These are phyloP conservation scores for Eupithecia abbreviata DNA, from an alignment of 2,888 invertebrate genomes.

Conservation along the genomic window DNA sequence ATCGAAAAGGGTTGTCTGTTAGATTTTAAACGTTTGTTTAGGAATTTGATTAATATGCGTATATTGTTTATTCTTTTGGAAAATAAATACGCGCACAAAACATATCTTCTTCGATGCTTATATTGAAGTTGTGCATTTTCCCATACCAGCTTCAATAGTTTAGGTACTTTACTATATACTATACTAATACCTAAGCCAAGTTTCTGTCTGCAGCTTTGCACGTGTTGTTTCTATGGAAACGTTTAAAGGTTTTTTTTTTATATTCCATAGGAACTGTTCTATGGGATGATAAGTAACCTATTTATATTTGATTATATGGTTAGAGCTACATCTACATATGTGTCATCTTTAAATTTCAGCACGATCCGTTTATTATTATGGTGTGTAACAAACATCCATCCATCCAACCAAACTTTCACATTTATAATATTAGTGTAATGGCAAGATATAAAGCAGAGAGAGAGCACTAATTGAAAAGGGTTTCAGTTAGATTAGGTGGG, in stretches of 20 bases:
- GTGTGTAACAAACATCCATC: no score
- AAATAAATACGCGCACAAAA: neutral
- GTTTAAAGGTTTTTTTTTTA: no score
- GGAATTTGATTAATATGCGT: neutral
- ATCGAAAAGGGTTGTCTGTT: neutral
- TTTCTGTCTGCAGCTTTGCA: no score
- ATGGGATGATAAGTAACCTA: no score
- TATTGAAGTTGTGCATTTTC: neutral
- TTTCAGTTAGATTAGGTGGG: slow-evolving; percentile 46
- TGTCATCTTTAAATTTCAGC: no score
- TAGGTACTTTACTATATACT: no score
- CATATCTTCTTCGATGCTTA: neutral
- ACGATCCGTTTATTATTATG: no score
- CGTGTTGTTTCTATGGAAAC: no score
- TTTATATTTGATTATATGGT: no score
- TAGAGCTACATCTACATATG: no score
- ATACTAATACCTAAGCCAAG: neutral
- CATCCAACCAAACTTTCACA: no score
- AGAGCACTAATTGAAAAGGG: slow-evolving; percentile 47
- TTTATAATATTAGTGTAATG: slow-evolving; percentile 7
- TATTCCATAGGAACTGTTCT: no score
- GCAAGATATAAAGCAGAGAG: slow-evolving; percentile 38
- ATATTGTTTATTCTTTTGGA: neutral
- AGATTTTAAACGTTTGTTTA: neutral
- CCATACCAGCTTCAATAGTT: neutral